Evolutionary conservation across 2,113 vertebrate species (phyloP), one percentile per base, ranked within the genome.

Genomic region (Taxidea taxus): DNA sequence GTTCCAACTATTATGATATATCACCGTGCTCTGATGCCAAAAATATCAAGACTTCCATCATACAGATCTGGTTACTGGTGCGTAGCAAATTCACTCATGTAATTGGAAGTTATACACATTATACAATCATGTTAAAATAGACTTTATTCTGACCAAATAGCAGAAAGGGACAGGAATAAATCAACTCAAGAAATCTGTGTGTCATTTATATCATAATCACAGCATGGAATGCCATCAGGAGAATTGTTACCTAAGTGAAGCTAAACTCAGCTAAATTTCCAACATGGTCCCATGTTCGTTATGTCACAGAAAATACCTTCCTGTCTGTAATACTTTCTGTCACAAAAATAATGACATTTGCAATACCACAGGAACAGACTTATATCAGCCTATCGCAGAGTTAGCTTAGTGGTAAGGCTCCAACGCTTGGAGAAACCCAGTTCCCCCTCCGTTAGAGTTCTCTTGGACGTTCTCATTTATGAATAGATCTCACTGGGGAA

Each of bases 361-460:
- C 54, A 27, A 42, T 8, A 4, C 2, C 0, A 2, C 8, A 23
- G 6, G 25, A 10, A 14, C 23, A 74, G 12, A 9, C 25, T 4
- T 47, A 9, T 0, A 13, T 29, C 7, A 16, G 6, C 7, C 18
- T 3, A 4, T 54, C 15, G 0, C 25, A 85, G 58, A 7, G 3
- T 62, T 31, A 34, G 44, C 42, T 62, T 0, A 2, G 21, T 15
- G 29, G 31, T 29, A 3, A 0, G 4, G 4, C 47, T 29, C 14
- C 31, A 56, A 2, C 12, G 2, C 5, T 21, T 20, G 34, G 39
- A 25, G 37, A 47, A 42, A 21, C 10, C 21, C 15, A 6, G 39
- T 9, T 78, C 1, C 7, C 34, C 23, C 21, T 25, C 16, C 10
- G 2, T 21, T 25, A 60, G 29, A 29, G 8, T 31, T 12, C 42